These are phyloP conservation scores for Tridacna crocea DNA, from an alignment of 2,888 invertebrate species.

Conservation along the genomic window DNA sequence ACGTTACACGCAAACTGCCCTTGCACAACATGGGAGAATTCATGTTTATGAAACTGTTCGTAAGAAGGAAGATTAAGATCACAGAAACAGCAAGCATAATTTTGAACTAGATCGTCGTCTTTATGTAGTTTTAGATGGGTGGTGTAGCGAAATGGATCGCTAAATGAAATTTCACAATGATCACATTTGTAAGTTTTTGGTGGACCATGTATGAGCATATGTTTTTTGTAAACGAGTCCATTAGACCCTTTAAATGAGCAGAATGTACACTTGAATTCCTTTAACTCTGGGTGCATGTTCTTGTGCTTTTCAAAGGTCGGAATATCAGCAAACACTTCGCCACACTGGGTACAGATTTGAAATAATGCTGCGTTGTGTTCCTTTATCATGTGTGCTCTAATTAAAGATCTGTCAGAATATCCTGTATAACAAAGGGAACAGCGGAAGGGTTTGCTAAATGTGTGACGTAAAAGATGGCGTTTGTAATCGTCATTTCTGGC, in stretches of 20 bases:
- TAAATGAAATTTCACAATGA: slow-evolving; percentile 68
- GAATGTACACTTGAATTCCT: slow-evolving; percentile 68
- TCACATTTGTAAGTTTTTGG: slow-evolving; percentile 66
- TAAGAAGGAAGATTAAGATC: slow-evolving; percentile 63
- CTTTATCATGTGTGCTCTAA: slow-evolving; percentile 71
- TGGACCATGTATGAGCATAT: slow-evolving; percentile 68
- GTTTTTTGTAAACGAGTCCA: slow-evolving; percentile 70
- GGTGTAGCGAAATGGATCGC: slow-evolving; percentile 74
- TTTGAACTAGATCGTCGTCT: slow-evolving; percentile 60
- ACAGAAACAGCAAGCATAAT: slow-evolving; percentile 76
- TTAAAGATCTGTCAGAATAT: slow-evolving; percentile 74
- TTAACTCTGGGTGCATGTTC: slow-evolving; percentile 71
- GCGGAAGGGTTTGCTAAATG: slow-evolving; percentile 73
- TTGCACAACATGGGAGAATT: slow-evolving; percentile 73
- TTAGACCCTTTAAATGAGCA: slow-evolving; percentile 75
- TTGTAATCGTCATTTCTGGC: slow-evolving; percentile 76
- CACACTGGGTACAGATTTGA: slow-evolving; percentile 74
- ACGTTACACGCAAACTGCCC: slow-evolving; percentile 65
- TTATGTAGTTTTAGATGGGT: slow-evolving; percentile 73
- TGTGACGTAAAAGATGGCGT: slow-evolving; percentile 75
- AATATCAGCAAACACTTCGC: slow-evolving; percentile 68
- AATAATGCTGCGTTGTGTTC: slow-evolving; percentile 69
- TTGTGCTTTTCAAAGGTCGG: slow-evolving; percentile 70
- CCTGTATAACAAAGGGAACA: slow-evolving; percentile 73
- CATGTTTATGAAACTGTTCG: slow-evolving; percentile 74